These are phyloP conservation scores for Mirounga angustirostris DNA, from an alignment of 2,113 vertebrate genomes.

Conservation along the genomic window DNA sequence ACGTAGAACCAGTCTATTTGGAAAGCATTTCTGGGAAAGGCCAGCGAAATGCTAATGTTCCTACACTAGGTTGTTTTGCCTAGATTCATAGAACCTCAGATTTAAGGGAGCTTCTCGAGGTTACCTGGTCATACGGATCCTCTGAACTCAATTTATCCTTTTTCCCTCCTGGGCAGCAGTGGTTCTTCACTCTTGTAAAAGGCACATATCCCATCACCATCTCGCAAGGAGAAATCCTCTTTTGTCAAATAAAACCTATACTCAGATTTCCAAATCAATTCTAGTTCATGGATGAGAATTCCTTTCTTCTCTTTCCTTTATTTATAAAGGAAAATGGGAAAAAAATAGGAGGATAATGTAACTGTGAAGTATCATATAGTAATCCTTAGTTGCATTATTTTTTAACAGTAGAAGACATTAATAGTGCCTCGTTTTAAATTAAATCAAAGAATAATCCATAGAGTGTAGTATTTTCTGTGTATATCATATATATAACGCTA, in stretches of 20 bases:
- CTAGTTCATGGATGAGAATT: not conserved
- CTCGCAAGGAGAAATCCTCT: not conserved
- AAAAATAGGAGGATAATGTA: not conserved
- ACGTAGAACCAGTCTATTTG: not conserved
- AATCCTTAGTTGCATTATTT: not conserved
- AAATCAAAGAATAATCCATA: not conserved
- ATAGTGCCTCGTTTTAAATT: not conserved
- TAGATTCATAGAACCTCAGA: not conserved
- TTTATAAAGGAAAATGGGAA: not conserved
- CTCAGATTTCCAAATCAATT: conserved; percentile 8
- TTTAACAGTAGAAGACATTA: not conserved
- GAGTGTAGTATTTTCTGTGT: not conserved
- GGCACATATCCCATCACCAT: not conserved
- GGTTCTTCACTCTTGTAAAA: not conserved
- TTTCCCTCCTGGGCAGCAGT: not conserved
- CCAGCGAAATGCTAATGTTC: not conserved
- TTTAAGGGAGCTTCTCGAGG: not conserved
- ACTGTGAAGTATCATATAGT: not conserved
- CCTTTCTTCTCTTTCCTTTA: not conserved
- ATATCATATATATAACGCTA: not conserved
- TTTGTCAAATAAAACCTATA: not conserved
- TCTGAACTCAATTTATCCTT: not conserved
- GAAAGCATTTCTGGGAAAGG: not conserved
- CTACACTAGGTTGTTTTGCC: not conserved
- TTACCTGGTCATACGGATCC: not conserved